phyloP scores from a whole-genome alignment of 1,140 invertebrate species.

The Sinonovacula constricta region DNA sequence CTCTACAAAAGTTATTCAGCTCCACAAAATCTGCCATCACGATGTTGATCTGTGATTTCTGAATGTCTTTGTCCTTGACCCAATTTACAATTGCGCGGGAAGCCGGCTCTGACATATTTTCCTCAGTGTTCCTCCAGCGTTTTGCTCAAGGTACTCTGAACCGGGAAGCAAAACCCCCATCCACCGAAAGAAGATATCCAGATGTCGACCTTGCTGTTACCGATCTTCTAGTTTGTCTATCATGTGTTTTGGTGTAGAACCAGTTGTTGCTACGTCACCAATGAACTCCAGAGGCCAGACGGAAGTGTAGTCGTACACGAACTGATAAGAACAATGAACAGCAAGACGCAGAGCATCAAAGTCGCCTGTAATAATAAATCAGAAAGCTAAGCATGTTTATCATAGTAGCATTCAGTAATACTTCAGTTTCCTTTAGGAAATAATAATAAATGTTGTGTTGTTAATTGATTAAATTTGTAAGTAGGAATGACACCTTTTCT shows the following conservation, averaged over 20 bases:
- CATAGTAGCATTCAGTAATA: no score
- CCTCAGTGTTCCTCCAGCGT: conserved; percentile 14
- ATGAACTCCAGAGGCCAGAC: conserved; percentile 33
- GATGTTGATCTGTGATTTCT: conserved; percentile 7
- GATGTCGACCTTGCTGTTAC: conserved; percentile 7
- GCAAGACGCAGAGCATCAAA: no score
- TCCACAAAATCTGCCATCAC: conserved; percentile 41
- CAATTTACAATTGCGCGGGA: conserved; percentile 12
- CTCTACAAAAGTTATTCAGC: conserved; percentile 10
- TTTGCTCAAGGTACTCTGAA: background rate
- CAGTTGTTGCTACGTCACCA: conserved; percentile 1
- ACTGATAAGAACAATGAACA: conserved; percentile 38
- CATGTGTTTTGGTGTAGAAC: conserved; percentile 11
- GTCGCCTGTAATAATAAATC: no score
- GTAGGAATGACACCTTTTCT: no score
- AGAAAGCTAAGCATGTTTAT: no score
- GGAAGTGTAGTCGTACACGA: conserved; percentile 2
- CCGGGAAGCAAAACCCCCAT: conserved; percentile 11
- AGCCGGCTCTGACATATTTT: conserved; percentile 15
- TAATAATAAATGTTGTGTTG: no score
- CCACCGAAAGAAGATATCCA: conserved; percentile 23
- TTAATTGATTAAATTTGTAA: no score
- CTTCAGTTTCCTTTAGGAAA: no score
- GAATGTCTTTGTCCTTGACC: conserved; percentile 29
- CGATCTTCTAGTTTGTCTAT: background rate